These are phyloP conservation scores for Arctocebus calabarensis DNA, from an alignment of 2,797 vertebrate genomes.

Conservation along the genomic window DNA sequence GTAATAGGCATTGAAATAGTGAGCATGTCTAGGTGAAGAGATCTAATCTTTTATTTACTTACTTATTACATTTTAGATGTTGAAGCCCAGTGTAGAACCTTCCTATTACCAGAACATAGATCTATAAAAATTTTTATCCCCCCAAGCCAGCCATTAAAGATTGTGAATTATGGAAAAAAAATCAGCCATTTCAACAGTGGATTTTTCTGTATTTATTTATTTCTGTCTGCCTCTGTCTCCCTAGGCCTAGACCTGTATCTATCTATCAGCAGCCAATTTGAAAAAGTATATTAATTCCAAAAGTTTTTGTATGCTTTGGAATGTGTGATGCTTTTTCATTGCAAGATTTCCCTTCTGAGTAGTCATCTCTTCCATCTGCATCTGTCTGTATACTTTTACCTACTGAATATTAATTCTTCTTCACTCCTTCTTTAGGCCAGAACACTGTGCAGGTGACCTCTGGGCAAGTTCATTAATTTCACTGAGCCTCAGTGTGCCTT, in stretches of 20 bases:
- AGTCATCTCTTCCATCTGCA: background rate
- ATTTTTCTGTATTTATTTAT: background rate
- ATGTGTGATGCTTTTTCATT: background rate
- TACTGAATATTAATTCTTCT: background rate
- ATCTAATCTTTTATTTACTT: background rate
- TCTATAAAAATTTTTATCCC: background rate
- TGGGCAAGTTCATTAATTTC: background rate
- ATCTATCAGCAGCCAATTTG: background rate
- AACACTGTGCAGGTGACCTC: background rate
- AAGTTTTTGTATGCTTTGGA: background rate
- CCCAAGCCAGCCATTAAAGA: background rate
- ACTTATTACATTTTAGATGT: background rate
- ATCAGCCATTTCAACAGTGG: background rate
- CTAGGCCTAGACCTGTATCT: background rate
- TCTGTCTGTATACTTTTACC: background rate
- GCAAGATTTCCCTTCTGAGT: background rate
- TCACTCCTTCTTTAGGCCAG: background rate
- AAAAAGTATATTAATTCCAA: background rate
- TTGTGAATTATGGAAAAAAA: background rate
- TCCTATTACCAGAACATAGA: background rate
- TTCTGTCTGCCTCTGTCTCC: background rate
- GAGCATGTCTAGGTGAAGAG: background rate
- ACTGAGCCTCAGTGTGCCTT: background rate
- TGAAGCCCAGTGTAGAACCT: background rate
- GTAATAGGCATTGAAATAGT: background rate